Evolutionary conservation across 2,797 vertebrate species (phyloP).

Genomic region (Cichlasoma orientale): DNA sequence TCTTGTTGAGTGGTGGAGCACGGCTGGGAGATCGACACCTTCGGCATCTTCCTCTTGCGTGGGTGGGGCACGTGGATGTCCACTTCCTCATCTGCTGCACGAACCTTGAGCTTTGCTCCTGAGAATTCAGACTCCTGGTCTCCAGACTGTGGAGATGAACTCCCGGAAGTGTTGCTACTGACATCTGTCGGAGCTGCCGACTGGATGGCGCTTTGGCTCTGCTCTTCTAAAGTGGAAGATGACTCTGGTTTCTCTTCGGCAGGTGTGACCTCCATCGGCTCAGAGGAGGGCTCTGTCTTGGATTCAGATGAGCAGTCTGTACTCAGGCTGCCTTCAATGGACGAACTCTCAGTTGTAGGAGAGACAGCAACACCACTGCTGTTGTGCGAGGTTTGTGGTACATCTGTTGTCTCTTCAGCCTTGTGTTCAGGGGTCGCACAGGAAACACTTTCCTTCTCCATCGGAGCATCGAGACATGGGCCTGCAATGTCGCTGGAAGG

Average conservation of each 20-base stretch:
- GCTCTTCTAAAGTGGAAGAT: constrained; percentile 50
- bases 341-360: constrained; percentile 8
- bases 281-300: constrained; percentile 45
- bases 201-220: constrained; percentile 47
- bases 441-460: constrained; percentile 52
- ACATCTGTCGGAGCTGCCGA: constrained; percentile 81
- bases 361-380: constrained; percentile 2
- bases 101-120: constrained; percentile 84
- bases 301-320: constrained; percentile 42
- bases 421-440: constrained; percentile 54
- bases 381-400: constrained; percentile 45
- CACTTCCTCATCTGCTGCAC: constrained; percentile 87
- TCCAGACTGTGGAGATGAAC: constrained; percentile 77
- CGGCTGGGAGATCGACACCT: constrained; percentile 82
- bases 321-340: constrained; percentile 23
- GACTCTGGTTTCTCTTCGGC: constrained; percentile 83
- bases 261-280: constrained; percentile 72
- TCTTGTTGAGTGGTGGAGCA: constrained; percentile 85
- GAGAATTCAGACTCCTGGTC: constrained; percentile 88
- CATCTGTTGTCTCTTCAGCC: constrained; percentile 50
- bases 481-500: constrained; percentile 40
- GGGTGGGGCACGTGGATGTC: constrained; percentile 92
- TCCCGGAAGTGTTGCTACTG: constrained; percentile 73
- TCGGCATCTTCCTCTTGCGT: constrained; percentile 93
- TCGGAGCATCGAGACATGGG: constrained; percentile 32